Evolutionary conservation across 2,113 vertebrate species (phyloP), one percentile per base, ranked within the genome.

Genomic region (Naja naja): DNA sequence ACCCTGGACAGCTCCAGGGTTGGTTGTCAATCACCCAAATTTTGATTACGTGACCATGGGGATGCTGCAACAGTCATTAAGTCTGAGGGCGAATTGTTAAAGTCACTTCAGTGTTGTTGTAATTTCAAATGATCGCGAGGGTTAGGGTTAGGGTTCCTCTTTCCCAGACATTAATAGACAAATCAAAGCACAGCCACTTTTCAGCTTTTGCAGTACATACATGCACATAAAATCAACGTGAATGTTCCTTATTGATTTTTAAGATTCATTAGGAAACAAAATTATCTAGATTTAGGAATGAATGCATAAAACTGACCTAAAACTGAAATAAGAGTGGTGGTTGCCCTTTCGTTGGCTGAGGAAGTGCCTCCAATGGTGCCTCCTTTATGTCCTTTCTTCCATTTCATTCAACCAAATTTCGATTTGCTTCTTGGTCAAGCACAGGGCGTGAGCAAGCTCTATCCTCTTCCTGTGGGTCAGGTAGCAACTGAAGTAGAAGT

Each of bases 401-500:
- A 99, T 93, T 99, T 99, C 98, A 99, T 99, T 95, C 98, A 98
- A 99, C 98, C 98, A 99, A 96, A 99, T 99, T 96, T 99, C 99
- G 96, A 99, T 98, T 97, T 99, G 98, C 96, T 98, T 98, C 96
- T 99, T 98, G 0, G 98, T 98, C 91, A 99, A 97, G 93, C 98
- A 98, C 94, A 99, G 97, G 53, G 98, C 97, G 20, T 98, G 98
- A 58, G 98, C 98, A 52, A 99, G 98, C 97, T 99, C 98, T 89
- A 98, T 97, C 96, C 98, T 97, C 93, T 98, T 96, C 93, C 98
- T 97, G 95, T 98, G 98, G 58, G 98, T 98, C 97, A 99, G 97
- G 96, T 99, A 99, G 94, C 98, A 98, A 95, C 98, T 99, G 95
- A 98, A 99, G 97, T 99, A 98, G 95, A 99, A 98, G 96, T 99